Base-by-base conservation (phyloP, 2,797 vertebrate genomes). In the Huso huso region DNA sequence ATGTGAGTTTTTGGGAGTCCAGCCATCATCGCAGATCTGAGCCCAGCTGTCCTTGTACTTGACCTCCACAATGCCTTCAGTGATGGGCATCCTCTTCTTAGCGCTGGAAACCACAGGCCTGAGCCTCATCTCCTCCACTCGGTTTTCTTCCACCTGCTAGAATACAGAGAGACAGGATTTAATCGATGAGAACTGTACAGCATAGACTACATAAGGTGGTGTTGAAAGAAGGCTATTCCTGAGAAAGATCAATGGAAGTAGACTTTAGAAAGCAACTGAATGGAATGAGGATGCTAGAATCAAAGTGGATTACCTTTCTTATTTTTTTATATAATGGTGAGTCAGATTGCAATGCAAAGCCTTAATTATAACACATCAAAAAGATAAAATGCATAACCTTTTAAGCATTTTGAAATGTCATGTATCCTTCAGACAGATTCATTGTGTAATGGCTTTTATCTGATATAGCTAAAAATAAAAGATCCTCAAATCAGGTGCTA, bases 31-130 rank as follows among this genome's bases (percentile, higher is more conserved):
- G 0, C 96, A 99, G 79, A 99, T 84, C 84, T 96, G 94, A 0
- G 83, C 86, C 96, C 96, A 98, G 75, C 89, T 68, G 0, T 90
- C 87, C 49, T 85, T 90, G 81, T 93, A 83, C 51, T 82, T 93
- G 66, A 99, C 87, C 80, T 99, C 95, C 66, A 99, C 89, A 2
- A 99, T 85, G 0, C 96, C 96, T 80, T 98, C 96, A 0, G 85
- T 87, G 72, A 95, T 70, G 0, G 96, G 96, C 68, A 93, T 74
- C 61, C 88, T 82, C 74, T 86, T 87, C 58, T 79, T 88, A 3
- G 81, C 76, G 1, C 71, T 72, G 0, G 79, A 70, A 0, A 94
- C 87, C 2, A 92, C 90, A 0, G 94, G 77, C 10, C 92, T 87
- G 60, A 99, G 87, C 0, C 94, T 88, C 8, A 99, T 86, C 82